Base-by-base conservation (phyloP, 2,797 vertebrate genomes). In the Myotis planiceps region DNA sequence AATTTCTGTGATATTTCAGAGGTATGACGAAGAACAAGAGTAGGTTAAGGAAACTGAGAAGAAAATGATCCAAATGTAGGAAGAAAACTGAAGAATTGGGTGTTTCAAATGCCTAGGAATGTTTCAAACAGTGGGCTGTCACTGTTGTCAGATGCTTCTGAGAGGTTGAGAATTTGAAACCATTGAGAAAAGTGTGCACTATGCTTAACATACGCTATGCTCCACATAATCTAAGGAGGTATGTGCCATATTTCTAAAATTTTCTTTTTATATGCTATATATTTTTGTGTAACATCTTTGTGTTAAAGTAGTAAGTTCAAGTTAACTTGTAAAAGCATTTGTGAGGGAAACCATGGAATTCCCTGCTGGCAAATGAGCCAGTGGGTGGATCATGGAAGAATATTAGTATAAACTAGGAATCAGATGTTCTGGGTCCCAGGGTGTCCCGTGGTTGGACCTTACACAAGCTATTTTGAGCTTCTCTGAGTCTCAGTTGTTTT, bases 321-420 rank as follows among this genome's bases (percentile, higher is more conserved):
- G 84, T 81, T 89, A 94, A 76, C 58, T 93, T 96, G 51, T 42
- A 72, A 96, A 96, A 84, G 94, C 81, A 84, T 93, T 87, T 72
- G 88, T 88, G 63, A 78, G 42, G 69, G 86, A 92, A 96, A 97
- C 37, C 49, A 72, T 78, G 55, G 83, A 94, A 91, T 95, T 94
- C 90, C 71, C 71, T 76, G 60, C 79, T 51, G 63, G 51, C 21
- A 94, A 80, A 93, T 79, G 37, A 95, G 60, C 42, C 42, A 53
- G 6, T 47, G 27, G 92, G 21, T n/a, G 32, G 69, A 87, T 72
- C 58, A 18, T 7, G 16, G 68, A 45, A 63, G 79, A 87, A 47
- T 14, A 32, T 32, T 37, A 74, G 63, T 65, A 51, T 16, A n/a
- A 86, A 60, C n/a, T 47, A 63, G 29, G 49, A 92, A 72, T 27